Evolutionary conservation across 2,113 vertebrate genomes (phyloP).

Genomic region (Nymphicus hollandicus): DNA sequence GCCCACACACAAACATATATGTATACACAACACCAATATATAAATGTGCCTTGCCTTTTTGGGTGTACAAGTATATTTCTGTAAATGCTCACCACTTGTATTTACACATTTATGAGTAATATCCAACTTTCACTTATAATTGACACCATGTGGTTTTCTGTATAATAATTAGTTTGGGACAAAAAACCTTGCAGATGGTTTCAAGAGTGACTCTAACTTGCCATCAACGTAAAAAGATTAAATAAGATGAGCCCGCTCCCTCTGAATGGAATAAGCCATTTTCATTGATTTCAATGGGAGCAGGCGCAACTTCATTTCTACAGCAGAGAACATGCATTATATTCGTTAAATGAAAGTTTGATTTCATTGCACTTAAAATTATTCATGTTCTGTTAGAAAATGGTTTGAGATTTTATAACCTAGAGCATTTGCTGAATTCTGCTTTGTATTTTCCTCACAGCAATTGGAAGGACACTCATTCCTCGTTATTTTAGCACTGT

Average conservation of each 20-base stretch:
- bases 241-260: not conserved
- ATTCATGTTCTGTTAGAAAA: constrained; percentile 32
- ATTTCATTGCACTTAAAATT: constrained; percentile 35
- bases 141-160: not conserved
- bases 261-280: constrained; percentile 12
- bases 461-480: constrained; percentile 97
- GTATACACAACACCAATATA: not conserved
- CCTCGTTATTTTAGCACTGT: constrained; percentile 99
- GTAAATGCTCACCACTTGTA: not conserved
- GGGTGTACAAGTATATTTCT: not conserved
- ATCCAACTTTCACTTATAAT: not conserved
- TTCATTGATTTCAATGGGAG: constrained; percentile 14
- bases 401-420: constrained; percentile 41
- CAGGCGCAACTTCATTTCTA: not conserved
- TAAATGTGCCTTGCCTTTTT: not conserved
- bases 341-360: constrained; percentile 33
- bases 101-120: constrained; percentile 20
- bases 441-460: constrained; percentile 79
- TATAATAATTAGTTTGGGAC: constrained; percentile 19
- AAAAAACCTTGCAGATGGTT: constrained; percentile 35
- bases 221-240: constrained; percentile 7
- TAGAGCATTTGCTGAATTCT: constrained; percentile 58
- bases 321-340: constrained; percentile 6
- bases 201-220: not conserved
- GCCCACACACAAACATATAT: not conserved